phyloP scores from a whole-genome alignment of 2,797 vertebrate species.

The Hippoglossus hippoglossus region DNA sequence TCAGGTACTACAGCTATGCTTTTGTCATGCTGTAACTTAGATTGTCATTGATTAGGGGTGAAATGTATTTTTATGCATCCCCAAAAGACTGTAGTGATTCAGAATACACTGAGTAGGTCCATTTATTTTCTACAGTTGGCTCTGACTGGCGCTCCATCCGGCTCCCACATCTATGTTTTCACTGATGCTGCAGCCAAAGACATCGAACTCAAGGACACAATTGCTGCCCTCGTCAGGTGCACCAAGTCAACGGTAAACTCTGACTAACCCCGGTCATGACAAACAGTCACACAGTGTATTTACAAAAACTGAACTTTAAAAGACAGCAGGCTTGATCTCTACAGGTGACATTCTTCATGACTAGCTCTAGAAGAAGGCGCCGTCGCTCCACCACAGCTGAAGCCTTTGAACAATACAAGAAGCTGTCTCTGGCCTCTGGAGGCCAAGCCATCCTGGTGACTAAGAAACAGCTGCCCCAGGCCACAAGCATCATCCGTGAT shows the following conservation, averaged over 20 bases:
- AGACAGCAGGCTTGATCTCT: neutral
- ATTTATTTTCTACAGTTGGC: conserved; percentile 72
- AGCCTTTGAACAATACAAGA: conserved; percentile 71
- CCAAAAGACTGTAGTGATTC: neutral
- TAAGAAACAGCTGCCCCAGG: conserved; percentile 73
- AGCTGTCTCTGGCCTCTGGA: conserved; percentile 81
- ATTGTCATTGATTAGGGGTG: neutral
- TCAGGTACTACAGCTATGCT: conserved; percentile 66
- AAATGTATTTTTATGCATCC: neutral
- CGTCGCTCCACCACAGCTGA: conserved; percentile 47
- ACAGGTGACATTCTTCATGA: conserved; percentile 80
- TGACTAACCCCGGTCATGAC: neutral
- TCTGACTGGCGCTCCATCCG: conserved; percentile 78
- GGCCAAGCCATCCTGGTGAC: conserved; percentile 80
- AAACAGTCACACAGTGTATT: neutral
- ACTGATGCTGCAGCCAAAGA: conserved; percentile 83
- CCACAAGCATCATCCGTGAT: conserved; percentile 81
- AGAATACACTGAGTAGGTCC: neutral
- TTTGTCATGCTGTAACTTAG: neutral
- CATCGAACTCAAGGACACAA: conserved; percentile 71
- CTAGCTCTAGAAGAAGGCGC: rapidly evolving
- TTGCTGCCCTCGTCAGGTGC: conserved; percentile 77
- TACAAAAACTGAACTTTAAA: neutral
- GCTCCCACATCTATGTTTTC: conserved; percentile 83
- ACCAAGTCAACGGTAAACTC: conserved; percentile 78